Base-by-base conservation (phyloP, 2,797 vertebrate genomes). In the Pangasius larnaudii region DNA sequence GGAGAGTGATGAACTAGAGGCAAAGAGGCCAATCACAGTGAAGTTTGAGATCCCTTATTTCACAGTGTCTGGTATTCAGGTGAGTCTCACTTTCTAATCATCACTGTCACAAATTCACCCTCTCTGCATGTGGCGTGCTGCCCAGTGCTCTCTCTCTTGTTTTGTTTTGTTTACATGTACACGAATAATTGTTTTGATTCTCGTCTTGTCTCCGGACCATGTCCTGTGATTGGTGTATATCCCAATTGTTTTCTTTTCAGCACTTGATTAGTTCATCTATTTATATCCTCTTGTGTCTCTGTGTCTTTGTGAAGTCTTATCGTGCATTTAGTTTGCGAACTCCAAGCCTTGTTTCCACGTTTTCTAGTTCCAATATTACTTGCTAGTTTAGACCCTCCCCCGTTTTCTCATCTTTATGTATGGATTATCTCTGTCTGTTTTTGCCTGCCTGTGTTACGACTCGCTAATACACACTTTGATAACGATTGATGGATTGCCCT, bases 1-100 rank as follows among this genome's bases (percentile, higher is more conserved):
- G 92, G 96, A 96, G 81, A 93, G 93, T 8, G 94, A 94, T 14
- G 95, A 96, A 89, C 78, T 95, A 89, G 96, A 97, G n/a, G 95
- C 33, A 1, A 96, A 95, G 92, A 93, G 93, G 88, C 96, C 96
- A 7, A 95, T 97, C 93, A 97, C 96, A 9, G 96, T 97, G 78
- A 95, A 95, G 91, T 97, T 97, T 93, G 96, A 97, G 93, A 97
- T 97, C 85, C 96, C 96, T 24, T 97, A 97, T 90, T 97, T 96
- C 92, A 97, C 96, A 3, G 96, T 97, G 84, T 97, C 96, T 59
- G 96, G 96, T 72, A 97, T 97, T 90, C 96, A 97, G 96, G 96
- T 96, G 85, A 75, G 56, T 33, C 14, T 84, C 74, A 16, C 8
- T 56, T 16, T 49, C 18, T n/a, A 56, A 72, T 72, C 27, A 59